These are phyloP conservation scores for Uromys caudimaculatus DNA, from an alignment of 2,797 vertebrate species.

Conservation along the genomic window DNA sequence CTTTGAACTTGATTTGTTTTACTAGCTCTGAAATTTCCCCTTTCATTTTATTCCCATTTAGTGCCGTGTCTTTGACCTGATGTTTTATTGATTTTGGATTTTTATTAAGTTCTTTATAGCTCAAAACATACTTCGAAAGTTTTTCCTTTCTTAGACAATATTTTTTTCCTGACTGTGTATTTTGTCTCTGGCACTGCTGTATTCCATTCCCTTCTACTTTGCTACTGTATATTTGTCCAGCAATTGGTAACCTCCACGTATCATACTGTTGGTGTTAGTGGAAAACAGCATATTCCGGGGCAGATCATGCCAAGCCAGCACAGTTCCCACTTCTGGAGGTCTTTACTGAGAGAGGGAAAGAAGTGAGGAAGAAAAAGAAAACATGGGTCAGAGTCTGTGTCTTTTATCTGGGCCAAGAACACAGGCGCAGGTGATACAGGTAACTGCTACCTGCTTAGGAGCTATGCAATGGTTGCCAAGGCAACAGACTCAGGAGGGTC, in stretches of 20 bases:
- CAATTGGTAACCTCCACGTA: neutral
- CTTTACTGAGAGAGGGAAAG: too few relatives aligned
- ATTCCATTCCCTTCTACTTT: neutral
- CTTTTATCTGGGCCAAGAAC: too few relatives aligned
- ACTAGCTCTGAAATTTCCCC: constrained; percentile 69
- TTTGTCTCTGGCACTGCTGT: neutral
- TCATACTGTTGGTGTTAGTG: neutral
- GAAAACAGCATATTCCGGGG: too few relatives aligned
- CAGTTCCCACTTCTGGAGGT: too few relatives aligned
- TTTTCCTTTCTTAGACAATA: constrained; percentile 40
- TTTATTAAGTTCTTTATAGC: constrained; percentile 74
- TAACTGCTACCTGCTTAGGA: too few relatives aligned
- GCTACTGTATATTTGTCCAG: neutral
- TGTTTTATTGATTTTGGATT: constrained; percentile 74
- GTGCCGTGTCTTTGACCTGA: constrained; percentile 54
- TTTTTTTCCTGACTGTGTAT: constrained; percentile 13
- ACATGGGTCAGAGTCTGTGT: too few relatives aligned
- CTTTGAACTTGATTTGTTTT: constrained; percentile 75
- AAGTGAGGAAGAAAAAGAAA: too few relatives aligned
- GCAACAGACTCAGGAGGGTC: too few relatives aligned
- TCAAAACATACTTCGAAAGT: constrained; percentile 60
- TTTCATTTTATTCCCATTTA: constrained; percentile 74
- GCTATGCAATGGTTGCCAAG: too few relatives aligned
- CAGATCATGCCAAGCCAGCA: too few relatives aligned
- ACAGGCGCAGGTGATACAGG: too few relatives aligned